These are phyloP conservation scores for Lissonota sp. DNA, from an alignment of 2,888 invertebrate species.

Conservation along the genomic window DNA sequence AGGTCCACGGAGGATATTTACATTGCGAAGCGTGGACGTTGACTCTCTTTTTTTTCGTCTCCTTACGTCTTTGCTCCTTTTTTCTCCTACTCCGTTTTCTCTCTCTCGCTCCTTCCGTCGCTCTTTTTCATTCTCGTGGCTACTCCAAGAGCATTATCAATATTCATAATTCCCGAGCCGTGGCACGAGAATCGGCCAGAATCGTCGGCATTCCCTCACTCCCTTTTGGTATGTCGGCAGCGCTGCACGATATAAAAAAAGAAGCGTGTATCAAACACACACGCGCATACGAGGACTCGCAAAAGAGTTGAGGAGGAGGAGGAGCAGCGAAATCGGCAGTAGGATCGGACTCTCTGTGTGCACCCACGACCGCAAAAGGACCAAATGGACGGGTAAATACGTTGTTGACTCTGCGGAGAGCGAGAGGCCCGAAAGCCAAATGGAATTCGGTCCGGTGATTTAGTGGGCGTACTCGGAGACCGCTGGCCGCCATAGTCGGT, in stretches of 20 bases:
- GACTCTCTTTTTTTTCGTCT: conserved; percentile 22
- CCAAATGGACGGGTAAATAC: conserved; percentile 81
- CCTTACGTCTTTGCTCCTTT: background rate
- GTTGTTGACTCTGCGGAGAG: conserved; percentile 80
- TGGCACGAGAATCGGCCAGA: conserved; percentile 74
- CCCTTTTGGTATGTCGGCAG: background rate
- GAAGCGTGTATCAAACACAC: conserved; percentile 45
- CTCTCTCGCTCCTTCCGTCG: conserved; percentile 46
- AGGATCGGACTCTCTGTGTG: conserved; percentile 60
- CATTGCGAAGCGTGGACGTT: conserved; percentile 68
- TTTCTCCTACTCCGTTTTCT: background rate
- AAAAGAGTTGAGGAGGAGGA: conserved; percentile 38
- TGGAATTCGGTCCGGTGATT: conserved; percentile 81
- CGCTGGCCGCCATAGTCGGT: conserved; percentile 75
- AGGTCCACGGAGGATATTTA: conserved; percentile 71
- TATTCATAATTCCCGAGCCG: conserved; percentile 78
- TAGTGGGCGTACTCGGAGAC: conserved; percentile 80
- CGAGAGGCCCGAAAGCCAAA: conserved; percentile 79
- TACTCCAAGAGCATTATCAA: conserved; percentile 72
- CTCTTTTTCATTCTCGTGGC: conserved; percentile 38
- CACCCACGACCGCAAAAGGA: conserved; percentile 78
- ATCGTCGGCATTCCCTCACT: conserved; percentile 60
- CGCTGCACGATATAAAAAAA: conserved; percentile 47
- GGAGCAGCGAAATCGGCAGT: conserved; percentile 53
- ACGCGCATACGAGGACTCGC: conserved; percentile 12